These are phyloP conservation scores for Nannoperca obscura DNA, from an alignment of 2,797 vertebrate genomes.

Conservation along the genomic window DNA sequence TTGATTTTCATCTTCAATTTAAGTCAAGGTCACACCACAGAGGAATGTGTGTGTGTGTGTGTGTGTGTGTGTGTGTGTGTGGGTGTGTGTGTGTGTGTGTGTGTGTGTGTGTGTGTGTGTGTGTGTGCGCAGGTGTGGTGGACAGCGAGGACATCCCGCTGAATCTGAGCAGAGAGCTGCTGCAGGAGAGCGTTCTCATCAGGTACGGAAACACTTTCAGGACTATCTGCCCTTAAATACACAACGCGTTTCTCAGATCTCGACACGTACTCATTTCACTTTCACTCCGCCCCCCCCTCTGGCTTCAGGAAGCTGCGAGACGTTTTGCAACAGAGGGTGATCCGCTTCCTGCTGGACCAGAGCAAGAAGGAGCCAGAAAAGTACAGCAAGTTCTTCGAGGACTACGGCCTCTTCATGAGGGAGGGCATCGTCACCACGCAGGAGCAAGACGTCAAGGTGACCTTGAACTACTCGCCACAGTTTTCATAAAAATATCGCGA, in stretches of 20 bases:
- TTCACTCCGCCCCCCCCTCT: no score
- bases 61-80: conserved; percentile 1
- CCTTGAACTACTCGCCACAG: background rate
- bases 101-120: conserved; percentile 7
- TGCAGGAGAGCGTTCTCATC: conserved; percentile 96
- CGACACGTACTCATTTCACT: no score
- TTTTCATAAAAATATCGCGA: background rate
- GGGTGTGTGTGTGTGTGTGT: conserved; percentile 16
- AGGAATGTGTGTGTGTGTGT: background rate
- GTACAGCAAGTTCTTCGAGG: conserved; percentile 94
- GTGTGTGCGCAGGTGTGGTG: conserved; percentile 89
- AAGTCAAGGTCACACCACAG: conserved; percentile 51
- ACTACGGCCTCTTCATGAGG: conserved; percentile 95
- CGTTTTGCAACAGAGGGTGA: conserved; percentile 93
- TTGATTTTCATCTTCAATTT: conserved; percentile 43
- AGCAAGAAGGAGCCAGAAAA: conserved; percentile 95
- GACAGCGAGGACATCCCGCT: conserved; percentile 98
- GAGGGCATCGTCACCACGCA: conserved; percentile 94
- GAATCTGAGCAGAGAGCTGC: conserved; percentile 96
- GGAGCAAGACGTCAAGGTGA: conserved; percentile 95
- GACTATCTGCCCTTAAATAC: background rate
- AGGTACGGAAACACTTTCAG: conserved; percentile 81
- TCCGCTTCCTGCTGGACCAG: conserved; percentile 96
- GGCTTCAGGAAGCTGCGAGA: conserved; percentile 91
- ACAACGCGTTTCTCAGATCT: background rate